Evolutionary conservation across 1,140 invertebrate genomes (phyloP).

Genomic region (Macrostomum lignano): DNA sequence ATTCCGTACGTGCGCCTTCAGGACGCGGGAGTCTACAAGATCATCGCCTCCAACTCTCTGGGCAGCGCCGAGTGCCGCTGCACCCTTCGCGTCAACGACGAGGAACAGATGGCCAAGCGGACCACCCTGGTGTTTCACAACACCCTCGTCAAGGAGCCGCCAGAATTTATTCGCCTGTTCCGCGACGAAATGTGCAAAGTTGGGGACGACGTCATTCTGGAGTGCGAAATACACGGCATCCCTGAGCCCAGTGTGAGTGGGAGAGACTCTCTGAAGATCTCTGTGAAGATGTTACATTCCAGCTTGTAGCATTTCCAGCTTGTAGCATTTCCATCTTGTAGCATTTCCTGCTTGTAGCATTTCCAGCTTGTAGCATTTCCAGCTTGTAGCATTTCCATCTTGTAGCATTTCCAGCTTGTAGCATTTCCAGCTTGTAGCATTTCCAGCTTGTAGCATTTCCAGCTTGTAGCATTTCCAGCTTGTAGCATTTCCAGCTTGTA

Average conservation of each 20-base stretch:
- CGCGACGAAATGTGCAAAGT: constrained; percentile 19
- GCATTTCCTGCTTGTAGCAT: too few species aligned
- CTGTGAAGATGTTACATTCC: too few species aligned
- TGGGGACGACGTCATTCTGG: constrained; percentile 37
- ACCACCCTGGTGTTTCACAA: constrained; percentile 4
- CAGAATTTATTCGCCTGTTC: constrained; percentile 22
- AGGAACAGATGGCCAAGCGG: too few species aligned
- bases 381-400: too few species aligned
- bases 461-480: too few species aligned
- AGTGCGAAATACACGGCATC: constrained; percentile 39
- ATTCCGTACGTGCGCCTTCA: constrained; percentile 25
- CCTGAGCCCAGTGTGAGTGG: constrained; percentile 39
- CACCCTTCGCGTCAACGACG: constrained; percentile 21
- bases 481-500: too few species aligned
- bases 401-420: too few species aligned
- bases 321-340: too few species aligned
- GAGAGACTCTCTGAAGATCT: neutral
- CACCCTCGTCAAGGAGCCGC: constrained; percentile 10
- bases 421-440: too few species aligned
- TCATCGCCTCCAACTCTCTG: constrained; percentile 23
- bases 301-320: too few species aligned
- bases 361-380: too few species aligned
- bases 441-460: too few species aligned
- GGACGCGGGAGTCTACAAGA: constrained; percentile 27
- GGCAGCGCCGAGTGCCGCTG: constrained; percentile 24